Percentiles rank a stretch among this genome's conserved stretches.
Evolutionary conservation across 2,113 vertebrate species (phyloP).

Genomic region (Sprattus sprattus): DNA sequence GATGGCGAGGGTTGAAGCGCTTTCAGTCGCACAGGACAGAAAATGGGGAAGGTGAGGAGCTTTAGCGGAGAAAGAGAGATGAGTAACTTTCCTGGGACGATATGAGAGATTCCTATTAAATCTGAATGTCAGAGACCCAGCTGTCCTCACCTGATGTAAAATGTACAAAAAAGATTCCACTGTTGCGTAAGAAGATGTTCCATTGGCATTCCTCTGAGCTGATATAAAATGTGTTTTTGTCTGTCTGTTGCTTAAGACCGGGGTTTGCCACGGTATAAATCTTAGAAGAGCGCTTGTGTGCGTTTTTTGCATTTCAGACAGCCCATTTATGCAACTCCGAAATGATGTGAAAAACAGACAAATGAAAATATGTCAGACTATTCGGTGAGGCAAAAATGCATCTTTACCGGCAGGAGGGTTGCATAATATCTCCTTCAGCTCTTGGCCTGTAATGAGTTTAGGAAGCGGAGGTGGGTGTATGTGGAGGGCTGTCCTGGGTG

Average conservation of each 20-base stretch:
- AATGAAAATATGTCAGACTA: background rate
- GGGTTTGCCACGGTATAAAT: background rate
- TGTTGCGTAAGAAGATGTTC: background rate
- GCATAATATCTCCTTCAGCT: constrained; percentile 6
- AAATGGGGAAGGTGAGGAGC: background rate
- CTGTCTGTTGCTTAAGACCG: background rate
- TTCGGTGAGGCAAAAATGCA: background rate
- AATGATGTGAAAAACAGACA: constrained; percentile 14
- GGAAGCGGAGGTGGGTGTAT: background rate
- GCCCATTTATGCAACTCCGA: background rate
- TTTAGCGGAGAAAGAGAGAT: background rate
- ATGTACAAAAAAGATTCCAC: background rate
- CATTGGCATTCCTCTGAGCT: background rate
- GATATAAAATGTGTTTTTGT: constrained; percentile 18
- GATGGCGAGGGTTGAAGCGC: background rate
- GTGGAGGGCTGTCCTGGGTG: background rate
- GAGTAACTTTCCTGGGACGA: background rate
- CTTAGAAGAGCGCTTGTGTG: background rate
- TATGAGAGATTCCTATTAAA: background rate
- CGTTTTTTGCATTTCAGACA: background rate
- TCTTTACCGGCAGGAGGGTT: background rate
- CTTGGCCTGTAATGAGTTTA: background rate
- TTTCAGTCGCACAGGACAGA: background rate
- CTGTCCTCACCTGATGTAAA: background rate
- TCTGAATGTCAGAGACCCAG: background rate